Conservation (phyloP, 2,113 vertebrate genomes). For the Cervus canadensis region DNA sequence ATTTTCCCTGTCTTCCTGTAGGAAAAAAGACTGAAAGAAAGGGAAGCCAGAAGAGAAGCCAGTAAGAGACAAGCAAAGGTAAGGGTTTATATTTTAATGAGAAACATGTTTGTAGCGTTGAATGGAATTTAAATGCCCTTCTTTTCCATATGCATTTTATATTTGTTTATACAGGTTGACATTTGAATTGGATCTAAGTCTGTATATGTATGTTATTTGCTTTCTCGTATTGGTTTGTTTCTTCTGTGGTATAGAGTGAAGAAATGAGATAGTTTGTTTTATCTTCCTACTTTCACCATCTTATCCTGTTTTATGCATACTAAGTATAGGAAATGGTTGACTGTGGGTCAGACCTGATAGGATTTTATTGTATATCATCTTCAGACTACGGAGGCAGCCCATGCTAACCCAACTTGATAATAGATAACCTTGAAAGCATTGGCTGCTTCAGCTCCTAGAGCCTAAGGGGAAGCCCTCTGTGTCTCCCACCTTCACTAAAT, state of each 20-base stretch:
- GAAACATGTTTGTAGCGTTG: background rate
- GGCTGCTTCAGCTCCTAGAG: background rate
- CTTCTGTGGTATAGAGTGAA: background rate
- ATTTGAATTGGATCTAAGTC: background rate
- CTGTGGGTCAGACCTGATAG: background rate
- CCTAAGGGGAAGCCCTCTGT: background rate
- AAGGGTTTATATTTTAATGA: slow-evolving; percentile 65
- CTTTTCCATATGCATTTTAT: background rate
- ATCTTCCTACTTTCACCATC: background rate
- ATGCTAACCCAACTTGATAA: background rate
- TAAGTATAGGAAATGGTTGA: background rate
- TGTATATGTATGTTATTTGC: slow-evolving; percentile 8
- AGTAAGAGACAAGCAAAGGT: slow-evolving; percentile 82
- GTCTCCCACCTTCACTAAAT: background rate
- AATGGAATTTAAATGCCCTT: background rate
- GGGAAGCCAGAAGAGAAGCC: slow-evolving; percentile 84
- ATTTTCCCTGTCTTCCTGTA: slow-evolving; percentile 56
- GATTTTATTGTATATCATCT: slow-evolving; percentile 24
- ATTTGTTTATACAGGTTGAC: background rate
- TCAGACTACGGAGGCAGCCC: background rate
- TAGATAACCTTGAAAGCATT: background rate
- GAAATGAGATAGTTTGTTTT: slow-evolving; percentile 1
- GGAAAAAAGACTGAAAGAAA: slow-evolving; percentile 89
- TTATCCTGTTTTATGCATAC: background rate
- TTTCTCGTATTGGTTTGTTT: background rate